phyloP scores from a whole-genome alignment of 23 tunicate genomes.

The Trididemnum clinides region DNA sequence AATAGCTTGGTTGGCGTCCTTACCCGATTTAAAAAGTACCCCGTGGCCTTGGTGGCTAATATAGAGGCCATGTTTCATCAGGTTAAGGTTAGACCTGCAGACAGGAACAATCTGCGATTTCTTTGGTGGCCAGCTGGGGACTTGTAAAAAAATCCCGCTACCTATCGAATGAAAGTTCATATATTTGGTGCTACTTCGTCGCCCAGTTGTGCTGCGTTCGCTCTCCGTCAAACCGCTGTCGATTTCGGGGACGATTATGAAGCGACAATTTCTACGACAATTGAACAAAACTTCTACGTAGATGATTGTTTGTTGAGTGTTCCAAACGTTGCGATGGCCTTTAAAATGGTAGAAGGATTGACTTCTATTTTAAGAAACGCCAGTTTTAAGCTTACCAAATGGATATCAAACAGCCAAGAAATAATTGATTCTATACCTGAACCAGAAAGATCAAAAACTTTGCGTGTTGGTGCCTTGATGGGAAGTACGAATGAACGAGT shows the following conservation, averaged over 20 bases:
- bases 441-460: too few relatives aligned
- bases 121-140: conserved; percentile 28
- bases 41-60: background rate
- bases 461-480: too few relatives aligned
- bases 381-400: too few relatives aligned
- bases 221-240: background rate
- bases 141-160: background rate
- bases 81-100: background rate
- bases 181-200: too few relatives aligned
- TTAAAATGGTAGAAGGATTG: too few relatives aligned
- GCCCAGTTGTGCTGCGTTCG: conserved; percentile 8
- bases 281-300: conserved; percentile 9
- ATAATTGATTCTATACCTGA: too few relatives aligned
- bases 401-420: too few relatives aligned
- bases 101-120: conserved; percentile 6
- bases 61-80: too few relatives aligned
- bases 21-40: conserved; percentile 6
- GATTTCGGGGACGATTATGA: background rate
- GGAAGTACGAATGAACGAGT: too few relatives aligned
- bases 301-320: conserved; percentile 9
- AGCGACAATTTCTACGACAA: background rate
- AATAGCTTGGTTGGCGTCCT: background rate
- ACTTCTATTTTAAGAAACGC: too few relatives aligned
- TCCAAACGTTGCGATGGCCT: too few relatives aligned
- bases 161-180: background rate